A percentile compares a stretch with the other conserved stretches of the same genome.
These are phyloP conservation scores for Oryzias woworae DNA, from an alignment of 2,113 vertebrate genomes.

Conservation along the genomic window DNA sequence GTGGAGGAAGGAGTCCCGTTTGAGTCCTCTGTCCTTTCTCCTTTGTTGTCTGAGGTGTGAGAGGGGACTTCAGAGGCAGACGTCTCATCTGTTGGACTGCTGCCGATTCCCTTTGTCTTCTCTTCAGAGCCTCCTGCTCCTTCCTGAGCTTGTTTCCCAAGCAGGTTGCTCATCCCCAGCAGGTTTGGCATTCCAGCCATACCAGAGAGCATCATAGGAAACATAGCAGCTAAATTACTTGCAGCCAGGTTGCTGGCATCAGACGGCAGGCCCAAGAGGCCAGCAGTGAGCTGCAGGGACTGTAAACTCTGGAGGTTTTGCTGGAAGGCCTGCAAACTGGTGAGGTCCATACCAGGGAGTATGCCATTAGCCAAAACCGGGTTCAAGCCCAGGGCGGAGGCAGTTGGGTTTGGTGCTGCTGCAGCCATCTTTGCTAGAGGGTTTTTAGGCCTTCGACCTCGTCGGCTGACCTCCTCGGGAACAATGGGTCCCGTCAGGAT, in stretches of 20 bases:
- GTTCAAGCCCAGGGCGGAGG: conserved; percentile 72
- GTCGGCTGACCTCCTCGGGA: conserved; percentile 93
- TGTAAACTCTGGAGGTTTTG: conserved; percentile 95
- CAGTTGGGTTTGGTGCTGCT: conserved; percentile 58
- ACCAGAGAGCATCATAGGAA: conserved; percentile 96
- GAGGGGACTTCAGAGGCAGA: conserved; percentile 48
- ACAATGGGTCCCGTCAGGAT: conserved; percentile 97
- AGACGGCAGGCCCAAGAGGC: conserved; percentile 89
- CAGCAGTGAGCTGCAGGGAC: conserved; percentile 91
- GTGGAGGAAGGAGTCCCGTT: conserved; percentile 78
- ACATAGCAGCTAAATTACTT: conserved; percentile 90
- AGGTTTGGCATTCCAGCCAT: conserved; percentile 94
- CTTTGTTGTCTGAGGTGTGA: conserved; percentile 77
- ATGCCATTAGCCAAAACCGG: conserved; percentile 88
- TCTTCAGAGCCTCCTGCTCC: conserved; percentile 73
- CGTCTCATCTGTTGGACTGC: conserved; percentile 70
- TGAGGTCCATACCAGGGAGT: conserved; percentile 89
- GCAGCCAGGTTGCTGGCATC: conserved; percentile 84
- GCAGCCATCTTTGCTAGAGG: conserved; percentile 84
- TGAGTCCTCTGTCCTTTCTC: conserved; percentile 92
- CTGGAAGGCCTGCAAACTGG: conserved; percentile 92
- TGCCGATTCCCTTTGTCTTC: conserved; percentile 78
- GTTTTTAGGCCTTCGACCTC: conserved; percentile 94
- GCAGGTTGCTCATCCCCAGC: conserved; percentile 84
- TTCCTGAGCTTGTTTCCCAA: conserved; percentile 83